Percentiles rank a stretch among this genome's conserved stretches.
These are phyloP conservation scores for Lycaena phlaeas DNA, from an alignment of 2,888 invertebrate genomes.

Conservation along the genomic window DNA sequence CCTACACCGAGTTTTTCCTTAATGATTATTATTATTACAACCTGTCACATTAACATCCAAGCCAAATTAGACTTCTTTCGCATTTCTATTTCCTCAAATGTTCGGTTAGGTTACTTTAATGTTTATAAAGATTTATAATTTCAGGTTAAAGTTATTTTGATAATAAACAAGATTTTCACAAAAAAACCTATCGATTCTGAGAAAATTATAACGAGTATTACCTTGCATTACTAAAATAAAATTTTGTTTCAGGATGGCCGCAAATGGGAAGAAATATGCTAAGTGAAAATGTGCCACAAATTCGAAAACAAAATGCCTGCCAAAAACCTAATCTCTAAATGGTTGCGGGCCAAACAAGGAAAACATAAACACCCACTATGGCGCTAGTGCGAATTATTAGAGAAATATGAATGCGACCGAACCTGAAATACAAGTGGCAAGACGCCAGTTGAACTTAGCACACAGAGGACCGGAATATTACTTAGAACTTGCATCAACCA, in stretches of 20 bases:
- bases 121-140: too few species aligned
- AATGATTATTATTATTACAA: too few species aligned
- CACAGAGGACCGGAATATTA: constrained; percentile 47
- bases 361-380: constrained; percentile 65
- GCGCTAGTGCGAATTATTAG: constrained; percentile 50
- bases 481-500: constrained; percentile 32
- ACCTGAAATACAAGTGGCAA: constrained; percentile 53
- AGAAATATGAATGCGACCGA: constrained; percentile 63
- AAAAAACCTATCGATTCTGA: too few species aligned
- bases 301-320: constrained; percentile 58
- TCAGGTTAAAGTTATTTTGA: too few species aligned
- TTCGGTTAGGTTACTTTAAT: too few species aligned
- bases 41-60: too few species aligned
- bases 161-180: too few species aligned
- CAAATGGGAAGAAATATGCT: constrained; percentile 41
- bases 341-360: constrained; percentile 62
- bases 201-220: too few species aligned
- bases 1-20: too few species aligned
- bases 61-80: too few species aligned
- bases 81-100: too few species aligned
- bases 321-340: constrained; percentile 66
- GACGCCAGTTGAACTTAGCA: constrained; percentile 50
- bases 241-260: constrained; percentile 50
- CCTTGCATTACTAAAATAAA: too few species aligned
- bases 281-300: constrained; percentile 53